These are phyloP conservation scores for Gavia stellata DNA, from an alignment of 2,113 vertebrate species.

Conservation along the genomic window DNA sequence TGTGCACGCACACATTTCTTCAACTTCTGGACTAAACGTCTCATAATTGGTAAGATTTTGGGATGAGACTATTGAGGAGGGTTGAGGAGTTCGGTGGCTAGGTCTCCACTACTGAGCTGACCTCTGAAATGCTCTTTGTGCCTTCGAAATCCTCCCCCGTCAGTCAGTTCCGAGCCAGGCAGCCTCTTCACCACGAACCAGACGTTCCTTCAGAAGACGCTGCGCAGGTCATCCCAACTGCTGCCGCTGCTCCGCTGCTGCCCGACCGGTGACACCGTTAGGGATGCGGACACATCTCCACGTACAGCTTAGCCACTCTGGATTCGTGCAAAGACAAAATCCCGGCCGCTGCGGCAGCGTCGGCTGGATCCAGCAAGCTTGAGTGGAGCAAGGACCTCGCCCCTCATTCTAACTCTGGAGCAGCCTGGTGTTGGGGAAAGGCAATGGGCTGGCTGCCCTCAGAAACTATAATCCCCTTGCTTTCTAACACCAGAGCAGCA, in stretches of 20 bases:
- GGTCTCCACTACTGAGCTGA: background rate
- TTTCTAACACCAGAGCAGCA: background rate
- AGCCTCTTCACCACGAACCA: background rate
- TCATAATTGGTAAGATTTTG: background rate
- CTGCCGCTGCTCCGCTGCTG: background rate
- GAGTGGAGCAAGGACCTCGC: background rate
- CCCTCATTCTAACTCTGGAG: background rate
- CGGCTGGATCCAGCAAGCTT: background rate
- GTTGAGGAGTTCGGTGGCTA: background rate
- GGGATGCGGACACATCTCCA: background rate
- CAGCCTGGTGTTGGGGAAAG: background rate
- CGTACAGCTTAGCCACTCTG: background rate
- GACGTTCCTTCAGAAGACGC: background rate
- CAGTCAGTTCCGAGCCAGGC: background rate
- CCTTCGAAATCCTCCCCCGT: background rate
- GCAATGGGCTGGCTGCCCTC: background rate
- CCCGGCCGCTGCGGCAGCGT: background rate
- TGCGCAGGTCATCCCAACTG: background rate
- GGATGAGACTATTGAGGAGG: background rate
- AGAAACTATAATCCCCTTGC: background rate
- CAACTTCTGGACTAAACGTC: background rate
- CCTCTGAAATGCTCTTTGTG: background rate
- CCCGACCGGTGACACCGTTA: rapidly evolving
- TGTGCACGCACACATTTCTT: background rate
- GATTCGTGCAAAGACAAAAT: background rate